Evolutionary conservation across 2,113 vertebrate genomes (phyloP).

Genomic region (Brienomyrus longianalis): DNA sequence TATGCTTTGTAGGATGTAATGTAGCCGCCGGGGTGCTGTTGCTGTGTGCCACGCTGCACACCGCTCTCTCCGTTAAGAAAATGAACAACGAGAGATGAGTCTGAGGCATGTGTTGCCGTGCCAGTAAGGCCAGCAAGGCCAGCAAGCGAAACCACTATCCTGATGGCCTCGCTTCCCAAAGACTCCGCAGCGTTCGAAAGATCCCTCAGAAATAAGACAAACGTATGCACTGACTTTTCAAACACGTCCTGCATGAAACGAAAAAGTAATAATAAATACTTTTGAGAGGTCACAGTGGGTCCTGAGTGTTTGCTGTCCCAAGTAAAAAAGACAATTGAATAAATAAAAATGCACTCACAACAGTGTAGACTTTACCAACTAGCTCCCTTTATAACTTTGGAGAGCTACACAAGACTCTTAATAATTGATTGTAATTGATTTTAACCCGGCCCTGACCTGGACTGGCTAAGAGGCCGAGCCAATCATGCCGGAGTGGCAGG

Average conservation of each 20-base stretch:
- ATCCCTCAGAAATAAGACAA: background rate
- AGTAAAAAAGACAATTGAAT: constrained; percentile 18
- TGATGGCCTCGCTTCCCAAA: background rate
- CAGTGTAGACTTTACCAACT: constrained; percentile 13
- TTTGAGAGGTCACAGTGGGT: constrained; percentile 6
- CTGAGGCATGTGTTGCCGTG: background rate
- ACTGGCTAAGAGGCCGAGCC: constrained; percentile 69
- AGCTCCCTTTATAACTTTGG: constrained; percentile 56
- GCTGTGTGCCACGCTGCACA: background rate
- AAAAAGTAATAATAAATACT: constrained; percentile 15
- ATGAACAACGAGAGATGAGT: background rate
- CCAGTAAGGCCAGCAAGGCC: background rate
- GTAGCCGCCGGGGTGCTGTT: background rate
- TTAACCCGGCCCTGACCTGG: constrained; percentile 81
- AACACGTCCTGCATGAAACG: background rate
- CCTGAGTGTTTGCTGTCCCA: constrained; percentile 14
- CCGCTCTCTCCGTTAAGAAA: background rate
- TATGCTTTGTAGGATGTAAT: background rate
- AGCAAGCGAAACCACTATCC: background rate
- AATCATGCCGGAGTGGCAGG: constrained; percentile 70
- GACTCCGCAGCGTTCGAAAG: background rate
- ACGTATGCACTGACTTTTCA: background rate
- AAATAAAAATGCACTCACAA: constrained; percentile 36
- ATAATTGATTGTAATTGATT: constrained; percentile 97
- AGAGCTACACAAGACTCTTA: constrained; percentile 69